These are phyloP conservation scores for Sussaba pulchella DNA, from an alignment of 2,888 invertebrate genomes.

Conservation along the genomic window DNA sequence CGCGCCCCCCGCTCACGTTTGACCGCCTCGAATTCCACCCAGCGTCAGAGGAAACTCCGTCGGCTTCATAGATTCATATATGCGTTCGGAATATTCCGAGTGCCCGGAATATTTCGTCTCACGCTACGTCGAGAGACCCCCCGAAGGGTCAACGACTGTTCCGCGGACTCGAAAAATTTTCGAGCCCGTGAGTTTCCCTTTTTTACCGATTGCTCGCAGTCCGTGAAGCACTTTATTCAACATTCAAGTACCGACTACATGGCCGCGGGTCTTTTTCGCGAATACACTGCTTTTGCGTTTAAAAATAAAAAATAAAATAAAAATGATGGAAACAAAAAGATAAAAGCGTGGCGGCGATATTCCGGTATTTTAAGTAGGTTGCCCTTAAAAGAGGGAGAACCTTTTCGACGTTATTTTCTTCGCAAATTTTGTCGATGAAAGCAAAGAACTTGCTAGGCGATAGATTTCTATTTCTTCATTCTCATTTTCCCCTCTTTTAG, in stretches of 20 bases:
- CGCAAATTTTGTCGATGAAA: no score
- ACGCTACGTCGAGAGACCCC: background rate
- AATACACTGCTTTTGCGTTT: background rate
- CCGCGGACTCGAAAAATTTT: background rate
- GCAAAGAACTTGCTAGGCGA: background rate
- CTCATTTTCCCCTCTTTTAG: background rate
- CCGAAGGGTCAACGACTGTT: slow-evolving; percentile 1
- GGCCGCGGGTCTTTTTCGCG: no score
- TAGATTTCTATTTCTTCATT: background rate
- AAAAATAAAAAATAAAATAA: background rate
- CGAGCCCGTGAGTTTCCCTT: background rate
- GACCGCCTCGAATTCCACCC: slow-evolving; percentile 24
- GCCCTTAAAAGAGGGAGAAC: no score
- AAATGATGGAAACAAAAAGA: no score
- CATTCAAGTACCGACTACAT: no score
- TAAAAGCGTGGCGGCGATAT: no score
- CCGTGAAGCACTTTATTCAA: no score
- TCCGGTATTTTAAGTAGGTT: no score
- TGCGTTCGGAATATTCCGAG: slow-evolving; percentile 18
- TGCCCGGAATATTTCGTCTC: slow-evolving; percentile 12
- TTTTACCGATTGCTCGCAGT: background rate
- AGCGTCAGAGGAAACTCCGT: background rate
- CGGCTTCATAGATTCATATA: slow-evolving; percentile 22
- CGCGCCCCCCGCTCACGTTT: no score
- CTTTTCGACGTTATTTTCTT: no score